Evolutionary conservation across 2,113 vertebrate genomes (phyloP).

Genomic region (Apaloderma vittatum): DNA sequence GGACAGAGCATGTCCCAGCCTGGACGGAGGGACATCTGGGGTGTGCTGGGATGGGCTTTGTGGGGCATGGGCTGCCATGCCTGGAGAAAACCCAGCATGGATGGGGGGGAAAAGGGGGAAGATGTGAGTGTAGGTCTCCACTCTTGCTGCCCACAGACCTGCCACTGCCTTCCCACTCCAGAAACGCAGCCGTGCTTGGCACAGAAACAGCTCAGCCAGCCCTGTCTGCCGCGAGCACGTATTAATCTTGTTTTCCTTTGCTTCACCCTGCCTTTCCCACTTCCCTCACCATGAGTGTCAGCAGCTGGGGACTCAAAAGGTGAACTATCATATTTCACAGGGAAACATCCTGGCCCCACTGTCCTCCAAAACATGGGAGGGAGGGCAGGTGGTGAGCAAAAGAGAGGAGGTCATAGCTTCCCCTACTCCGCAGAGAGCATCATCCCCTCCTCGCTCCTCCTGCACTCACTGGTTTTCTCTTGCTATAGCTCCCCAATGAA

Average conservation of each 20-base stretch:
- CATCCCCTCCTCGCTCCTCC: background rate
- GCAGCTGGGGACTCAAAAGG: constrained; percentile 54
- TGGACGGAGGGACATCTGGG: background rate
- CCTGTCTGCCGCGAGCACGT: background rate
- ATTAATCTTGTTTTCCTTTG: constrained; percentile 71
- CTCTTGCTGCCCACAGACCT: background rate
- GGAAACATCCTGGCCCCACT: background rate
- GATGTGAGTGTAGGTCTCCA: background rate
- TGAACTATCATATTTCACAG: background rate
- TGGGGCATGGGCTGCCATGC: background rate
- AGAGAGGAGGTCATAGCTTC: background rate
- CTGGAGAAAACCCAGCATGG: background rate
- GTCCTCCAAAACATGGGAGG: background rate
- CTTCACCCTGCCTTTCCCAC: constrained; percentile 33
- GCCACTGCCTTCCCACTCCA: background rate
- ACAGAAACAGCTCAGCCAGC: background rate
- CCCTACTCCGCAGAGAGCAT: background rate
- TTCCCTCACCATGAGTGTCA: constrained; percentile 37
- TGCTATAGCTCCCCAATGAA: constrained; percentile 45
- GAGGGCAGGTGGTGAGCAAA: background rate
- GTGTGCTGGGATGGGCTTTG: background rate
- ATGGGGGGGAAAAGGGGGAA: background rate
- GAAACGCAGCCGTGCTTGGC: background rate
- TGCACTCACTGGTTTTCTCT: background rate
- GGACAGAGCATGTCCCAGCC: background rate